Base-by-base conservation (phyloP, 2,888 invertebrate species). In the Hirtodrosophila alboralis region DNA sequence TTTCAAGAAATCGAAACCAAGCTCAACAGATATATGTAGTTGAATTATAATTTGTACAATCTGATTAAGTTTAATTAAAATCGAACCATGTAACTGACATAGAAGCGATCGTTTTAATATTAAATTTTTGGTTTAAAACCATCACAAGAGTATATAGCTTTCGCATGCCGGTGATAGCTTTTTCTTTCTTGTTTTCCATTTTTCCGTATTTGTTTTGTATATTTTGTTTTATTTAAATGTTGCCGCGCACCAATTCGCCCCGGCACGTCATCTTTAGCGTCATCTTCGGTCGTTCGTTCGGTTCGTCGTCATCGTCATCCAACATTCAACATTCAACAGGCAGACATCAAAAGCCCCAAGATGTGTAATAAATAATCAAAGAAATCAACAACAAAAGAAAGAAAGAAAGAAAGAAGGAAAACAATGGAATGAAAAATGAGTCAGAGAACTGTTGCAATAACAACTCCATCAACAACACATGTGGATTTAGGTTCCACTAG, bases 341-440 rank as follows among this genome's bases (percentile, higher is more conserved):
- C 47, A 48, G 47, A 44, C 72, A 67, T 68, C 64, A 59, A 69
- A 49, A 79, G 57, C 60, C 45, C 52, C 80, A 66, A 61, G 81
- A 80, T 69, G 73, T 84, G 76, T 71, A 84, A 80, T 80, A 80
- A 76, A 77, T 68, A 68, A 76, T 61, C 37, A 64, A 71, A 59
- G 47, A 59, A 49, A 54, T 53, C 27, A 47, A 38, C 43, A 49
- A 34, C 41, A 79, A 57, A 28, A 41, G 30, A 49, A 18, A 3
- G 18, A 45, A 56, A 52, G 34, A 57, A 28, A 41, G 30, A 49
- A 18, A 3, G 18, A 45, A 56, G 54, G 34, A 37, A 41, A 54
- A 63, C 56, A 81, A 63, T 57, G 57, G 51, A 57, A 21, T 47
- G 54, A 40, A 61, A 64, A 77, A 63, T 70, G 78, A 69, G 33